Evolutionary conservation across 2,888 invertebrate species (phyloP), one percentile per base, ranked within the genome.

Genomic region (Melanargia galathea): DNA sequence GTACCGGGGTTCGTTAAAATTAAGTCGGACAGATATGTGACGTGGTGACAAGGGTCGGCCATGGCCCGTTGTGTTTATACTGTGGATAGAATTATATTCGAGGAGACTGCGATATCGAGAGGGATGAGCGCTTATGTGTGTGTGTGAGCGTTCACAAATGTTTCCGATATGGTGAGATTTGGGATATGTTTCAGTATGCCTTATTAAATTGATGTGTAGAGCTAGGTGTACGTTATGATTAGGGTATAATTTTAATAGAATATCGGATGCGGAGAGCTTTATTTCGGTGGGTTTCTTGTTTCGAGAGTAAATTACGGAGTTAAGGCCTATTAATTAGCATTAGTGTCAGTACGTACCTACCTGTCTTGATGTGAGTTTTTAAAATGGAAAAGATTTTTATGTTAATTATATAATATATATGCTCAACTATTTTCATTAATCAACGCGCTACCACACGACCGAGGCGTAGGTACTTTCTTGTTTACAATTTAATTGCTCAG

Each of bases 21-120:
- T 82, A 85, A 83, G 81, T 82, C 77, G 72, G 84, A 86, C 86
- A 81, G 79, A 84, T 86, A 86, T 85, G 84, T 83, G 87, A 82
- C 83, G 79, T 67, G 73, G 76, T 88, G 89, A 89, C 84, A 83
- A 84, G 89, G 89, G 89, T 89, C 80, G 76, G 64, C 73, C 70
- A 72, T 73, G 72, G 75, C 73, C 72, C 73, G 74, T 76, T 75
- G 76, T 78, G 70, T 71, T 71, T 67, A 64, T 70, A 63, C 68
- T 62, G 55, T 54, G 51, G 67, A 66, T 65, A 65, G 64, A 66
- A 62, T 64, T 66, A 61, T 67, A 62, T 60, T 43, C 56, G 59
- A 55, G 43, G 33, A 63, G 43, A 56, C 20, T 56, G 45, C 60
- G 67, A 68, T 67, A 63, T 68, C 65, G 60, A 61, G 65, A 63